phyloP scores from a whole-genome alignment of 23 tunicate genomes.

The Styela plicata region DNA sequence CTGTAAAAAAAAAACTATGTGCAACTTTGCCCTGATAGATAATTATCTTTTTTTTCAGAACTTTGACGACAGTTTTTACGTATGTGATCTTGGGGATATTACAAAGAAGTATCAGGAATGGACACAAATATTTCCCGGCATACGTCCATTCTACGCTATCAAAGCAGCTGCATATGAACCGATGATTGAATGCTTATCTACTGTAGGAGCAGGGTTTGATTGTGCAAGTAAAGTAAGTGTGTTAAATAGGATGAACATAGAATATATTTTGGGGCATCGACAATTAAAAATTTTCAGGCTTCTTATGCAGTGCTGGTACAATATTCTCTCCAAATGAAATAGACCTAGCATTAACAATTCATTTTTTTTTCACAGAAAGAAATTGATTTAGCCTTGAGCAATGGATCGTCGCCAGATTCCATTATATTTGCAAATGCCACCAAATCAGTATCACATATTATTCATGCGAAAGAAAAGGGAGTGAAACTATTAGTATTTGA shows the following conservation, averaged over 20 bases:
- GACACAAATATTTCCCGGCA: conserved; percentile 56
- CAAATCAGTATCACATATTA: conserved; percentile 78
- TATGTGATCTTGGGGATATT: conserved; percentile 82
- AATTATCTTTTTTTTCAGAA: no score
- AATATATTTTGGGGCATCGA: no score
- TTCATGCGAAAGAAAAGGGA: conserved; percentile 51
- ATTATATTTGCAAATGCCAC: conserved; percentile 91
- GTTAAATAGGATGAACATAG: no score
- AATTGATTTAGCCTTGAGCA: conserved; percentile 47
- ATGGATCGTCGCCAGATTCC: conserved; percentile 67
- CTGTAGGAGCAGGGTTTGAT: conserved; percentile 81
- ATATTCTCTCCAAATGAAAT: no score
- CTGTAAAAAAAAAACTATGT: no score
- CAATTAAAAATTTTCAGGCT: no score
- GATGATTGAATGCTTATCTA: conserved; percentile 39
- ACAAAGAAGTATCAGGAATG: conserved; percentile 52
- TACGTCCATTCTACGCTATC: conserved; percentile 70
- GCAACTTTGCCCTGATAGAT: no score
- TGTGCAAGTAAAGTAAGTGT: conserved; percentile 98
- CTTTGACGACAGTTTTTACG: conserved; percentile 53
- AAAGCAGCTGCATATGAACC: conserved; percentile 60
- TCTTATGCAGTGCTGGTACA: no score
- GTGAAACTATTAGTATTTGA: conserved; percentile 70
- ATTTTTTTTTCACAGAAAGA: no score
- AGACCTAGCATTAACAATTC: no score